A percentile compares a stretch with the other conserved stretches of the same genome.
phyloP scores from a whole-genome alignment of 2,888 invertebrate species.

The Odontothrips loti region DNA sequence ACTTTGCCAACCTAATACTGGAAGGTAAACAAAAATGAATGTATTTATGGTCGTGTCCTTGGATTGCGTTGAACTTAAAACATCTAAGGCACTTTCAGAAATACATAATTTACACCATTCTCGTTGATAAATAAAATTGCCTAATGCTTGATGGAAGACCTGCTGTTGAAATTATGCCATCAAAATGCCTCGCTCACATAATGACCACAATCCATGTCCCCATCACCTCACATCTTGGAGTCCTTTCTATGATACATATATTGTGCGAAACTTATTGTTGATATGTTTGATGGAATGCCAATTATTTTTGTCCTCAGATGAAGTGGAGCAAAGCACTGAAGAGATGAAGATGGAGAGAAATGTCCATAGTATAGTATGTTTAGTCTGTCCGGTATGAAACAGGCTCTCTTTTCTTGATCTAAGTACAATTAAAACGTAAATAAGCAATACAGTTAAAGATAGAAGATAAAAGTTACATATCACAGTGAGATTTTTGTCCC shows the following conservation, averaged over 20 bases:
- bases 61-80: neutral
- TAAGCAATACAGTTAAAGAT: conserved; percentile 1
- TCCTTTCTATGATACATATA: neutral
- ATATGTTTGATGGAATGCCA: conserved; percentile 11
- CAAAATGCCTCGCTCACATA: too few species aligned
- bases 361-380: neutral
- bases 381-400: neutral
- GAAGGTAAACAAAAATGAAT: too few species aligned
- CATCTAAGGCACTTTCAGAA: neutral
- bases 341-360: neutral
- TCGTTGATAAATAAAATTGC: too few species aligned
- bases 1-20: too few species aligned
- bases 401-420: neutral
- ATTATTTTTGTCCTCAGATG: neutral
- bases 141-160: too few species aligned
- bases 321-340: neutral
- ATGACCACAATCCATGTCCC: too few species aligned
- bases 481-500: conserved; percentile 22
- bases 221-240: too few species aligned
- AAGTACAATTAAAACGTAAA: conserved; percentile 1
- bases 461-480: conserved; percentile 18
- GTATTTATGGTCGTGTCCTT: too few species aligned
- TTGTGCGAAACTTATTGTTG: conserved; percentile 15
- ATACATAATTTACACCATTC: neutral
- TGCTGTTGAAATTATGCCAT: too few species aligned